Base-by-base conservation (phyloP, 1,140 invertebrate genomes). In the Calycopis cecrops region DNA sequence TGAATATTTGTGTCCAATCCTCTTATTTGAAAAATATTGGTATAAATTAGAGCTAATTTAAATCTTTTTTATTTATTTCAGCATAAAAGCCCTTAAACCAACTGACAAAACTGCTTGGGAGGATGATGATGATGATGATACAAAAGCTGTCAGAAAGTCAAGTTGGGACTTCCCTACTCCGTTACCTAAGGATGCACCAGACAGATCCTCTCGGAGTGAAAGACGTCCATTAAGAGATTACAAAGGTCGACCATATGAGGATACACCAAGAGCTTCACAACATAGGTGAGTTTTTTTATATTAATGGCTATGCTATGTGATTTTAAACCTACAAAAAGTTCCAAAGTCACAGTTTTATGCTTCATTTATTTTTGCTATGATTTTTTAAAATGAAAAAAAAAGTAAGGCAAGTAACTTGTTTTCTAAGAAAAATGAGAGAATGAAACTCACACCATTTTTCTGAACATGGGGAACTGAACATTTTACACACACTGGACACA, bases 141-240 rank as follows among this genome's bases (percentile, higher is more conserved):
- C 92, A 28, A 89, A 86, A 55, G 92, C 92, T 11, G 91, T 92
- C 17, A 91, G 88, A 28, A 91, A 91, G 65, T 97, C 96, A 4
- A 92, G 92, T 44, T 99, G 97, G 97, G 98, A 99, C 87, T 92
- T 96, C 73, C 96, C 97, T 0, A 98, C 97, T 0, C 97, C 97
- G 0, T 88, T 89, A 61, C 76, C 90, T 2, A 86, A 90, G 51
- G 88, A 85, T 17, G 85, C 75, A 55, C 85, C 84, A 48, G 90
- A 90, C 48, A 72, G 88, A 3, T 76, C 76, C 21, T 61, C 67
- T 40, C 54, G 73, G 0, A 83, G 77, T 66, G 79, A 82, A 0
- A 49, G 71, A 3, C 71, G 63, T 57, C 78, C 85, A 0, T 59
- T 71, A 18, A 79, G 73, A 57, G 90, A 88, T 59, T 72, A 79